These are phyloP conservation scores for Arctopsyche grandis DNA, from an alignment of 1,140 invertebrate species.

Conservation along the genomic window DNA sequence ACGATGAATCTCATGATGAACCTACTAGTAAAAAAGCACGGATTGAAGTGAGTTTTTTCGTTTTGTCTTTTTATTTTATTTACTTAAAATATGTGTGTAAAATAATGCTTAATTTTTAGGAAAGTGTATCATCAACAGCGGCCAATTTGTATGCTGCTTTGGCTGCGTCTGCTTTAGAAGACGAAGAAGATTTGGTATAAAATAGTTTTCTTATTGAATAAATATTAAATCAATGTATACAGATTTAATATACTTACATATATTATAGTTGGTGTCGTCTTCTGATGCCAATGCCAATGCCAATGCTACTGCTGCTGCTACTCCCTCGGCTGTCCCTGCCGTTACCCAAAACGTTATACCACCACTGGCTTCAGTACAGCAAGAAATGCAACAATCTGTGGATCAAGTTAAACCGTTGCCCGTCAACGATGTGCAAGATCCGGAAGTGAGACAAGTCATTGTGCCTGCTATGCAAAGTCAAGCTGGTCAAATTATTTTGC, in stretches of 20 bases:
- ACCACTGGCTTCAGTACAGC: background rate
- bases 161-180: constrained; percentile 64
- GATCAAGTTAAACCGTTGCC: constrained; percentile 44
- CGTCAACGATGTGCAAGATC: constrained; percentile 58
- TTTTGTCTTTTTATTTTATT: background rate
- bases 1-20: constrained; percentile 48
- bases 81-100: background rate
- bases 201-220: background rate
- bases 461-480: constrained; percentile 54
- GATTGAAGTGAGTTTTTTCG: constrained; percentile 28
- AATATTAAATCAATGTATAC: background rate
- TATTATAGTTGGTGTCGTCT: background rate
- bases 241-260: background rate
- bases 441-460: constrained; percentile 53
- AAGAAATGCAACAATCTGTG: background rate
- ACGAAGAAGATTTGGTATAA: constrained; percentile 65
- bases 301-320: too few relatives aligned
- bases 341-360: too few relatives aligned
- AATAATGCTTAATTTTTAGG: constrained; percentile 12
- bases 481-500: constrained; percentile 62
- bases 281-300: background rate
- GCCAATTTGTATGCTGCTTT: constrained; percentile 65
- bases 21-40: constrained; percentile 47
- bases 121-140: constrained; percentile 64
- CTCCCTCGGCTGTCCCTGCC: too few relatives aligned